Conservation (phyloP, 2,113 vertebrate genomes). For the Bubo scandiacus region DNA sequence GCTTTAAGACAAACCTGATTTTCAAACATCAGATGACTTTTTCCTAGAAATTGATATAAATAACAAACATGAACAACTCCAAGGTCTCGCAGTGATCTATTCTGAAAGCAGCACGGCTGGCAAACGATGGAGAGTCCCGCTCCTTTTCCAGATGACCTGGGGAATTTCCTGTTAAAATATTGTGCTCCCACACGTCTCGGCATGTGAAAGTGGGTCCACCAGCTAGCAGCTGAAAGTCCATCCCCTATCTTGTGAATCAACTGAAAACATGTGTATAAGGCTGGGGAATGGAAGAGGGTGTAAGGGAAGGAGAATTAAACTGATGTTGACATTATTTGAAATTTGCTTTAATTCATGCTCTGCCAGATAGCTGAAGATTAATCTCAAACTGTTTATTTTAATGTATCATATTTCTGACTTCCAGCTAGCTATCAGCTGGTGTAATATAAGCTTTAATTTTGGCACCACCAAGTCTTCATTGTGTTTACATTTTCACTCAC, state of each 20-base stretch:
- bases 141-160: not conserved
- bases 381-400: constrained; percentile 62
- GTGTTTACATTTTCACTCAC: constrained; percentile 55
- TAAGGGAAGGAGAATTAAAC: constrained; percentile 7
- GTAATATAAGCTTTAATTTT: constrained; percentile 59
- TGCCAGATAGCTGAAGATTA: constrained; percentile 54
- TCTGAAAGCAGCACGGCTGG: not conserved
- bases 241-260: not conserved
- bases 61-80: not conserved
- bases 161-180: constrained; percentile 5
- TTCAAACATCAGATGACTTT: not conserved
- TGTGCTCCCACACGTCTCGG: not conserved
- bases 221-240: not conserved
- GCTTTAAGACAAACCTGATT: not conserved
- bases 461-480: constrained; percentile 4
- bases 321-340: constrained; percentile 50
- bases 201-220: not conserved
- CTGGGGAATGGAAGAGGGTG: not conserved
- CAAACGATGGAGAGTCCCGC: not conserved
- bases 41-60: not conserved
- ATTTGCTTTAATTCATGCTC: constrained; percentile 48
- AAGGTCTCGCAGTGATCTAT: not conserved
- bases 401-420: constrained; percentile 54
- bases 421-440: constrained; percentile 50
- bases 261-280: not conserved